These are phyloP conservation scores for Heterotilapia buettikoferi DNA, from an alignment of 2,113 vertebrate genomes.

Conservation along the genomic window DNA sequence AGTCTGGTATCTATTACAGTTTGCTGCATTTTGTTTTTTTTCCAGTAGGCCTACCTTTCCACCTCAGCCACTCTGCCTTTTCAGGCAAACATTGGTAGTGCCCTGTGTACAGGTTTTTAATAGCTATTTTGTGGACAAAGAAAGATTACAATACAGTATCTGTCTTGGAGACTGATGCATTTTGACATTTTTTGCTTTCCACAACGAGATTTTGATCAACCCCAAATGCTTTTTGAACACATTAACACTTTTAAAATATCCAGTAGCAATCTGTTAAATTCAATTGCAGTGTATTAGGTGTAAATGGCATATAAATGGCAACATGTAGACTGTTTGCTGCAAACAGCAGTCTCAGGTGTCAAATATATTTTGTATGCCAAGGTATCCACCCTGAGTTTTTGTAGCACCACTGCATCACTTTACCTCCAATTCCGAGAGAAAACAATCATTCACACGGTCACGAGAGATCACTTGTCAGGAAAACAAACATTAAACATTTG, in stretches of 20 bases:
- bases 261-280: background rate
- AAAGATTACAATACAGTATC: background rate
- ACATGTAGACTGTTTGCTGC: background rate
- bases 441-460: background rate
- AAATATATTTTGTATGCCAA: background rate
- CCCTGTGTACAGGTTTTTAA: background rate
- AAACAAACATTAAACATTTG: background rate
- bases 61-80: background rate
- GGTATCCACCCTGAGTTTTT: background rate
- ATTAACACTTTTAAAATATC: background rate
- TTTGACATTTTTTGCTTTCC: background rate
- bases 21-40: background rate
- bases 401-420: background rate
- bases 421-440: background rate
- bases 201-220: background rate
- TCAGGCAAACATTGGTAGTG: background rate
- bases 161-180: background rate
- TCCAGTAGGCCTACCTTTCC: background rate
- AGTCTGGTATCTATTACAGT: background rate
- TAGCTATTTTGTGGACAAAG: background rate
- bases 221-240: background rate
- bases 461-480: background rate
- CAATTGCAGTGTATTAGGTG: background rate
- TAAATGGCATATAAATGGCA: background rate
- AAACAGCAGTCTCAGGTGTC: background rate